Conservation (phyloP, 2,797 vertebrate genomes). For the Tamandua tetradactyla region DNA sequence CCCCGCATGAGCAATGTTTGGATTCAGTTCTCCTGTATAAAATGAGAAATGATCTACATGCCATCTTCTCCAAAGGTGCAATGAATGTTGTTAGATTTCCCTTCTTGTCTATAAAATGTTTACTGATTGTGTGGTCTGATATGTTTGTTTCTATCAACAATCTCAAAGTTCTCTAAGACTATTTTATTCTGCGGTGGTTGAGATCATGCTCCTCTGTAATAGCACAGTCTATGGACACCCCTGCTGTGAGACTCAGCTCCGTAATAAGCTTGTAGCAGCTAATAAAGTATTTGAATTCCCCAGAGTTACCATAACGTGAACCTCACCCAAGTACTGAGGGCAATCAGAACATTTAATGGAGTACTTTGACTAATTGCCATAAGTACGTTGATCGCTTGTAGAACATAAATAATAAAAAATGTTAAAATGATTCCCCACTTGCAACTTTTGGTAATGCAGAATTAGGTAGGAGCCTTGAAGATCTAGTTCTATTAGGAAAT, state of each 20-base stretch:
- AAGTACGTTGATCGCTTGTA: constrained; percentile 25
- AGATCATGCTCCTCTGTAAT: neutral
- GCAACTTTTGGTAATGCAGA: neutral
- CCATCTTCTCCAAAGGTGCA: constrained; percentile 60
- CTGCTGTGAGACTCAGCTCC: constrained; percentile 48
- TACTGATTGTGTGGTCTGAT: constrained; percentile 38
- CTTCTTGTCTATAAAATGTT: constrained; percentile 66
- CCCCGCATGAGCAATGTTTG: constrained; percentile 68
- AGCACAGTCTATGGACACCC: neutral
- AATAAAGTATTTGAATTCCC: constrained; percentile 61
- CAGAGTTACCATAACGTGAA: neutral
- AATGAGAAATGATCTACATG: constrained; percentile 59
- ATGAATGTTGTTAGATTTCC: constrained; percentile 64
- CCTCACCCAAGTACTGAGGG: neutral
- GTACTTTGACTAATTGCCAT: constrained; percentile 33
- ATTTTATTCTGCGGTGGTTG: neutral
- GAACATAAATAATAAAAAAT: neutral
- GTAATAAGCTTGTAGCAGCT: constrained; percentile 29
- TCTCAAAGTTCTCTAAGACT: constrained; percentile 37
- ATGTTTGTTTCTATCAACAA: constrained; percentile 60
- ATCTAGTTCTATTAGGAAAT: constrained; percentile 24
- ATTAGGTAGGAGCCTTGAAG: constrained; percentile 16
- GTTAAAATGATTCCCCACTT: neutral
- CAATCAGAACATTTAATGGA: constrained; percentile 23
- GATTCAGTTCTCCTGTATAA: constrained; percentile 68